Evolutionary conservation across 2,888 invertebrate genomes (phyloP).

Genomic region (Brachypterus glaber): DNA sequence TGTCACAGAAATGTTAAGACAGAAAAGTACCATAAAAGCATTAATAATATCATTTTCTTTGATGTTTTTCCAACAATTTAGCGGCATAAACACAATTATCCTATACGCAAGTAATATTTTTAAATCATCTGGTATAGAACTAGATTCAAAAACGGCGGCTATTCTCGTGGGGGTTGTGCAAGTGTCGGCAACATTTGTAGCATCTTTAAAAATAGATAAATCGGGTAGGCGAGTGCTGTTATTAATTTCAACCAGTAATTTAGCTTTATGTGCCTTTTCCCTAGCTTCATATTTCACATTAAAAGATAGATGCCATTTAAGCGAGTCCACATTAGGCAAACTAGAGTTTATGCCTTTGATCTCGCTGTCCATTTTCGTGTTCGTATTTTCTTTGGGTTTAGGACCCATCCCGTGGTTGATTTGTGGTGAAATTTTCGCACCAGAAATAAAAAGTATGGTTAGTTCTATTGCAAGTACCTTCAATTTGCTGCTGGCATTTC

Average conservation of each 20-base stretch:
- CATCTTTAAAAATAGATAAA: slow-evolving; percentile 70
- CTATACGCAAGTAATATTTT: slow-evolving; percentile 74
- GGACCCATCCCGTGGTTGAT: slow-evolving; percentile 85
- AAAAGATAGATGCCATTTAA: slow-evolving; percentile 32
- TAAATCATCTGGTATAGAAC: slow-evolving; percentile 48
- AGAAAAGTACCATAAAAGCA: slow-evolving; percentile 42
- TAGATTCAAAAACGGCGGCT: slow-evolving; percentile 53
- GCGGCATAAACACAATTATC: slow-evolving; percentile 75
- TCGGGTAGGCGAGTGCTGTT: slow-evolving; percentile 71
- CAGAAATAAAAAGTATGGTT: slow-evolving; percentile 66
- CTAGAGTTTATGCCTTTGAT: slow-evolving; percentile 68
- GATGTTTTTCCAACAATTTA: slow-evolving; percentile 85
- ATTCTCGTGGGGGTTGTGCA: slow-evolving; percentile 80
- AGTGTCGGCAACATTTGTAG: slow-evolving; percentile 62
- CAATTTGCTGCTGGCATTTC: slow-evolving; percentile 71
- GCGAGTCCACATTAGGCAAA: slow-evolving; percentile 41
- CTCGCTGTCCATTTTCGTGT: slow-evolving; percentile 64
- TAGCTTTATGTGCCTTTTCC: slow-evolving; percentile 60
- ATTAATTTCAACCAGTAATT: slow-evolving; percentile 57
- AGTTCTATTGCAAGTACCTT: slow-evolving; percentile 68
- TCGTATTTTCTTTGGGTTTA: slow-evolving; percentile 73
- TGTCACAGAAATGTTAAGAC: slow-evolving; percentile 20
- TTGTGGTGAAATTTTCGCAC: slow-evolving; percentile 69
- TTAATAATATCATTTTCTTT: slow-evolving; percentile 63
- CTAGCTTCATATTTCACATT: slow-evolving; percentile 62